Conservation (phyloP, 2,888 invertebrate species). For the Leptopterna dolabrata region DNA sequence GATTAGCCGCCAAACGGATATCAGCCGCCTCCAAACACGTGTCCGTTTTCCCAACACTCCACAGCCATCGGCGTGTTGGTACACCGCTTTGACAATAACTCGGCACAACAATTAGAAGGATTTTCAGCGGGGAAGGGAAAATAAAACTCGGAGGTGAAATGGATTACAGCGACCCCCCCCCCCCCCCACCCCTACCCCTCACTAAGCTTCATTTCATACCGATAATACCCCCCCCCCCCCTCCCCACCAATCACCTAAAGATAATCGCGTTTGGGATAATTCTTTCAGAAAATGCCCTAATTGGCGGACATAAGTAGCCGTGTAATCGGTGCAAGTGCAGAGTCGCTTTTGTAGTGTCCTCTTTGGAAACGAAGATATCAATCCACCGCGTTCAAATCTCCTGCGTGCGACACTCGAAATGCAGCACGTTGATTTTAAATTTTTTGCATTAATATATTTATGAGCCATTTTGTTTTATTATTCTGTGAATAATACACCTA, state of each 20-base stretch:
- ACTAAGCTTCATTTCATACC: background rate
- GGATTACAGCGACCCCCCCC: background rate
- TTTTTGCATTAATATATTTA: too few species aligned
- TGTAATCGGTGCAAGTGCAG: constrained; percentile 15
- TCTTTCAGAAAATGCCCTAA: constrained; percentile 41
- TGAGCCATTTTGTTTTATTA: too few species aligned
- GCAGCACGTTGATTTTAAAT: background rate
- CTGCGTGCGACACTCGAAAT: background rate
- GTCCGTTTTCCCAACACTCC: constrained; percentile 5
- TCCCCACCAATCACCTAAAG: too few species aligned
- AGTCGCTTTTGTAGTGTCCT: background rate
- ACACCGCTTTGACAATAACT: background rate
- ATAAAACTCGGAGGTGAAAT: background rate
- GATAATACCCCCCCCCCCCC: background rate
- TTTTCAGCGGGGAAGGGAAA: background rate
- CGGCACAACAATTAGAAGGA: background rate
- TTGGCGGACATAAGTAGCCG: constrained; percentile 12
- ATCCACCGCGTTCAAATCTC: background rate
- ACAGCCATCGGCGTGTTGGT: background rate
- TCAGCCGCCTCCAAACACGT: constrained; percentile 22
- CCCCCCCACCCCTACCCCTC: too few species aligned
- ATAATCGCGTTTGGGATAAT: background rate
- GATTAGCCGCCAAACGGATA: constrained; percentile 4
- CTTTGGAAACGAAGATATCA: background rate
- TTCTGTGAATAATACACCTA: too few species aligned